Percentiles rank a stretch among this genome's conserved stretches.
These are phyloP conservation scores for Patella depressa DNA, from an alignment of 2,888 invertebrate genomes.

Conservation along the genomic window DNA sequence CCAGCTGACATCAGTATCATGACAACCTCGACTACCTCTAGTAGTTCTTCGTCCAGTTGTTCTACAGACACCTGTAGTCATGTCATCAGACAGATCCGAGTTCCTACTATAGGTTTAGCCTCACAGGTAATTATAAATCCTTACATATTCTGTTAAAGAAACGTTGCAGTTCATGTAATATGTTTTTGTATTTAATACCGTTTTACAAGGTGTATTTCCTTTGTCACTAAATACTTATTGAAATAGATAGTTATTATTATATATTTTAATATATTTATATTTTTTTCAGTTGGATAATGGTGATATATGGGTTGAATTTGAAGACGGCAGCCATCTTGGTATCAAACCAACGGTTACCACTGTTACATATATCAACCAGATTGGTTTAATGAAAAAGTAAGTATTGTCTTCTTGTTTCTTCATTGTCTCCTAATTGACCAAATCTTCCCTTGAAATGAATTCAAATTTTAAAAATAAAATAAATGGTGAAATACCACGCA, in stretches of 20 bases:
- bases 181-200: too few species aligned
- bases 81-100: constrained; percentile 5
- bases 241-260: too few species aligned
- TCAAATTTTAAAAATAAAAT: too few species aligned
- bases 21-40: neutral
- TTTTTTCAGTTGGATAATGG: neutral
- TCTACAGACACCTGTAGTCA: neutral
- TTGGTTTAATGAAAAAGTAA: constrained; percentile 1
- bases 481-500: too few species aligned
- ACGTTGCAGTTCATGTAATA: too few species aligned
- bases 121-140: neutral
- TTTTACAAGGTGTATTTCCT: too few species aligned
- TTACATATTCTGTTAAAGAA: too few species aligned
- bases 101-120: neutral
- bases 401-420: neutral
- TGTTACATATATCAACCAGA: neutral
- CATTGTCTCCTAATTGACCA: neutral
- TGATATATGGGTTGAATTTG: constrained; percentile 5
- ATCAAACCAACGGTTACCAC: constrained; percentile 2
- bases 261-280: too few species aligned
- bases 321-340: constrained; percentile 1
- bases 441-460: too few species aligned
- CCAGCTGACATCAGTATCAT: neutral
- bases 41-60: neutral
- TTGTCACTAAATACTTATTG: too few species aligned